These are phyloP conservation scores for Macropus fuliginosus DNA, from an alignment of 2,797 vertebrate genomes.

Conservation along the genomic window DNA sequence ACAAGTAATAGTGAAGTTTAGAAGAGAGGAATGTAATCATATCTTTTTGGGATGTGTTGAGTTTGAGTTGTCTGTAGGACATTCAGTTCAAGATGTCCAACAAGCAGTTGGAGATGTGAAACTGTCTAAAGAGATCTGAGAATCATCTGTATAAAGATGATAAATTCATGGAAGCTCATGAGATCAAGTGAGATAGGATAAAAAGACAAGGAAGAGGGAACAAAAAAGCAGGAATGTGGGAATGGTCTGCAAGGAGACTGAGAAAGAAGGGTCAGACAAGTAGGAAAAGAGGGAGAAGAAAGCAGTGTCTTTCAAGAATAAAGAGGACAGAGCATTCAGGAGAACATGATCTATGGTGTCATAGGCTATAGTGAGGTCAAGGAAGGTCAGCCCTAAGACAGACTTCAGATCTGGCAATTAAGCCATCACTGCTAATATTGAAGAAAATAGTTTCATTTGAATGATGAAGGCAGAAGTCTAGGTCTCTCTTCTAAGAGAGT, in stretches of 20 bases:
- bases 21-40: too few species aligned
- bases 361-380: background rate
- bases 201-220: background rate
- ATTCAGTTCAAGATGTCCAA: too few species aligned
- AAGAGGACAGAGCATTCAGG: background rate
- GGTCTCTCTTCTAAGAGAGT: background rate
- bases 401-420: background rate
- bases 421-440: background rate
- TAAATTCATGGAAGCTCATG: too few species aligned
- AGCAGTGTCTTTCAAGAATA: background rate
- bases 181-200: background rate
- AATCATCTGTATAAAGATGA: too few species aligned
- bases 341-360: background rate
- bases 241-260: background rate
- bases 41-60: too few species aligned
- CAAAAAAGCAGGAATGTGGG: background rate
- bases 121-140: too few species aligned
- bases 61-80: too few species aligned
- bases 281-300: background rate
- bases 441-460: background rate
- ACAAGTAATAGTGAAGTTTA: too few species aligned
- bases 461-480: too few species aligned
- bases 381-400: background rate
- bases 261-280: background rate
- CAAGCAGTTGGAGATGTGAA: too few species aligned